A percentile compares a stretch with the other conserved stretches of the same genome.
These are phyloP conservation scores for Chromobotia macracanthus DNA, from an alignment of 2,797 vertebrate species.

Conservation along the genomic window DNA sequence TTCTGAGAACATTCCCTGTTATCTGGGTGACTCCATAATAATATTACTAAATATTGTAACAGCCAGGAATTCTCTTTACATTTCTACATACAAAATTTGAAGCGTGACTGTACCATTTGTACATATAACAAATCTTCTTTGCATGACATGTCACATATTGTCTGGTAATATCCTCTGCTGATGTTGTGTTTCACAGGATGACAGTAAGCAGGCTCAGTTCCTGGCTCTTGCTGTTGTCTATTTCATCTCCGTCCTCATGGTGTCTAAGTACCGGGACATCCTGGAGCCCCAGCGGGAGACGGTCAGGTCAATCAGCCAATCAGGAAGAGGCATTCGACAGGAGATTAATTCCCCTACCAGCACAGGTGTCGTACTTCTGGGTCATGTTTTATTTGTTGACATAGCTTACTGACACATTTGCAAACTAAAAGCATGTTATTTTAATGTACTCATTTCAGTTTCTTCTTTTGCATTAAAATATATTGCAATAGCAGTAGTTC, in stretches of 20 bases:
- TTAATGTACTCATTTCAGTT: background rate
- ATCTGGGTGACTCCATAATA: too few species aligned
- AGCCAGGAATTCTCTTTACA: too few species aligned
- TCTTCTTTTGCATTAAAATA: constrained; percentile 10
- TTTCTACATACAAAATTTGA: too few species aligned
- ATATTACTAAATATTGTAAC: too few species aligned
- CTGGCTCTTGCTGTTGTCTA: constrained; percentile 97
- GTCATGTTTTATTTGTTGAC: background rate
- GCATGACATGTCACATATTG: constrained; percentile 71
- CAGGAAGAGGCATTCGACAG: constrained; percentile 92
- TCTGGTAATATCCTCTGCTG: background rate
- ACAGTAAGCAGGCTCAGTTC: constrained; percentile 98
- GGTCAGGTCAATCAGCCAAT: constrained; percentile 87
- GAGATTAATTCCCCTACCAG: constrained; percentile 98
- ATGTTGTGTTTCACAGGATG: constrained; percentile 80
- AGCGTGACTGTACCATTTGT: too few species aligned
- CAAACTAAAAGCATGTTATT: too few species aligned
- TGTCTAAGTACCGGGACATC: constrained; percentile 98
- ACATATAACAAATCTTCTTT: too few species aligned
- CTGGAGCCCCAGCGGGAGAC: constrained; percentile 96
- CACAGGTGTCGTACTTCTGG: constrained; percentile 81
- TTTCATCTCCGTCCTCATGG: constrained; percentile 99
- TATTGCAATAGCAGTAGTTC: too few species aligned
- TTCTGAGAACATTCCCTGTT: too few species aligned
- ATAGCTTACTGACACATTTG: background rate